Percentiles rank a stretch among this genome's conserved stretches.
phyloP scores from a whole-genome alignment of 2,113 vertebrate genomes.

The Phyllostomus hastatus region DNA sequence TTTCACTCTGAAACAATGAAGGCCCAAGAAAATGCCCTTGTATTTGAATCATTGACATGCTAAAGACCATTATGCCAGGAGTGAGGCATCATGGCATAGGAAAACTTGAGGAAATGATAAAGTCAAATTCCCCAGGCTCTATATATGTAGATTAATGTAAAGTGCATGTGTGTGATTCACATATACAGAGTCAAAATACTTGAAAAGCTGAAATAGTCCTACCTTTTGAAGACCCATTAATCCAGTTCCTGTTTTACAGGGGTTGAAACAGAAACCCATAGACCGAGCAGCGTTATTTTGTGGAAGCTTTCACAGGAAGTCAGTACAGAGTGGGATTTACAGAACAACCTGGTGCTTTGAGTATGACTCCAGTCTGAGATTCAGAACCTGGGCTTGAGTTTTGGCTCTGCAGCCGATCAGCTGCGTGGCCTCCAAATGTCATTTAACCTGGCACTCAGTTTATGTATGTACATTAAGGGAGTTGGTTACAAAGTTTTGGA shows the following conservation, averaged over 20 bases:
- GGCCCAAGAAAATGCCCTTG: conserved; percentile 67
- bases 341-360: background rate
- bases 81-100: conserved; percentile 30
- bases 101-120: conserved; percentile 52
- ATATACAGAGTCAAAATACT: background rate
- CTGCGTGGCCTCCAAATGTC: background rate
- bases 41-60: conserved; percentile 73
- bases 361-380: background rate
- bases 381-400: background rate
- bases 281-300: background rate
- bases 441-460: background rate
- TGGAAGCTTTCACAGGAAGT: background rate
- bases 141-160: conserved; percentile 43
- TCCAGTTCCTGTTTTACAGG: background rate
- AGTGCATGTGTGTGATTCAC: conserved; percentile 13
- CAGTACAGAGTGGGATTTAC: background rate
- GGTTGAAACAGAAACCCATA: background rate
- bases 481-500: background rate
- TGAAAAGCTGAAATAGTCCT: background rate
- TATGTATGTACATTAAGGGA: background rate
- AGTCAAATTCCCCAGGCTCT: conserved; percentile 8
- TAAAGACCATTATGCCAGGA: conserved; percentile 63
- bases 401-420: background rate
- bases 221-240: background rate
- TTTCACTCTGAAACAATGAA: conserved; percentile 75